phyloP scores from a whole-genome alignment of 2,113 vertebrate species.

The Anseranas semipalmata region DNA sequence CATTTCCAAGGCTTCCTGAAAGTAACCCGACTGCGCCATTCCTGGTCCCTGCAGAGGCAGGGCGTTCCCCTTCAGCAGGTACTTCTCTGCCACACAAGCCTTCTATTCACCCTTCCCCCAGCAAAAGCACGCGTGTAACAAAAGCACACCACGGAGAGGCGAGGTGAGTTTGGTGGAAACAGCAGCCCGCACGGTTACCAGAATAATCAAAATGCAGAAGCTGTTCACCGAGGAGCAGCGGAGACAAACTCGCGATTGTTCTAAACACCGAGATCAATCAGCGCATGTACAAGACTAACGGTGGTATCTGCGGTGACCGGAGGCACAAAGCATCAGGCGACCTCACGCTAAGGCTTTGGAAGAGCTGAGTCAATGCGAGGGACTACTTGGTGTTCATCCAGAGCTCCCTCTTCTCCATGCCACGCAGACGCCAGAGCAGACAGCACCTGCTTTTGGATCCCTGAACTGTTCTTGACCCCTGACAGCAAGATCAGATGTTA shows the following conservation, averaged over 20 bases:
- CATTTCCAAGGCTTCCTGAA: not conserved
- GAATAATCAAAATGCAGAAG: not conserved
- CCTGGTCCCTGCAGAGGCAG: not conserved
- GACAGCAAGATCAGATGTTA: not conserved
- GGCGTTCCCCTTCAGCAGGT: not conserved
- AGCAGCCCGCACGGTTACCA: not conserved
- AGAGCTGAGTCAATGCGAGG: rapidly evolving
- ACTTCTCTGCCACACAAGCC: not conserved
- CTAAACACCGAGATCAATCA: not conserved
- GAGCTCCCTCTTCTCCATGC: rapidly evolving
- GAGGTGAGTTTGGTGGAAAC: not conserved
- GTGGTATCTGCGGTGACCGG: rapidly evolving
- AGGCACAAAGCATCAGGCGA: not conserved
- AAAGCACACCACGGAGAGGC: not conserved
- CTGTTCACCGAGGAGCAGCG: not conserved
- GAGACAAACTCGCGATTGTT: not conserved
- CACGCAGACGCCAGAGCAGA: not conserved
- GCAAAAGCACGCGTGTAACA: rapidly evolving
- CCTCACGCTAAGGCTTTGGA: not conserved
- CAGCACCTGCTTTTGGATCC: rapidly evolving
- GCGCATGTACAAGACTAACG: not conserved
- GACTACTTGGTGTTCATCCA: rapidly evolving
- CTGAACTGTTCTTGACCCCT: not conserved
- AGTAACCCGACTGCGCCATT: rapidly evolving
- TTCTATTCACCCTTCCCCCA: no score